Evolutionary conservation across 2,113 vertebrate species (phyloP).

Genomic region (Equus przewalskii): DNA sequence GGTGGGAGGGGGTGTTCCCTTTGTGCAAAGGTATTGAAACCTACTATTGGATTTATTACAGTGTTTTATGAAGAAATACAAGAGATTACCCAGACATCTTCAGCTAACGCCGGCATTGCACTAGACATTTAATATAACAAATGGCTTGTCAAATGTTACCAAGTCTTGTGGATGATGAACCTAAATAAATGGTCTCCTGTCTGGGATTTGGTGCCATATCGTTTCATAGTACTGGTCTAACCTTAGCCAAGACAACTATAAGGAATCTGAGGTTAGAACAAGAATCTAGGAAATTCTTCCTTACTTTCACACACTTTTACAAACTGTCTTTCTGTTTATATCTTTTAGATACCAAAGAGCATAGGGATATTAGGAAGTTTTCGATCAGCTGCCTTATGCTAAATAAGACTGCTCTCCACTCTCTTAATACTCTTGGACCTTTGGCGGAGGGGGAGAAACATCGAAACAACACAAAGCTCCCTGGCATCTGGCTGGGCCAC

Average conservation of each 20-base stretch:
- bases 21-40: not conserved
- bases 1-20: not conserved
- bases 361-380: not conserved
- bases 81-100: slow-evolving; percentile 14
- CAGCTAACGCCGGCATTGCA: not conserved
- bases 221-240: not conserved
- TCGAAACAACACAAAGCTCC: not conserved
- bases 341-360: not conserved
- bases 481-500: not conserved
- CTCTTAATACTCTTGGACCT: not conserved
- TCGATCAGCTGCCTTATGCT: not conserved
- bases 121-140: not conserved
- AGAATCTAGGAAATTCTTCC: not conserved
- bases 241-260: not conserved
- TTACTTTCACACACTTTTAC: not conserved
- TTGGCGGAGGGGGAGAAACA: not conserved
- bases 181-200: slow-evolving; percentile 37
- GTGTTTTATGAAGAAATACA: slow-evolving; percentile 41
- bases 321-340: not conserved
- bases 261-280: not conserved
- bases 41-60: not conserved
- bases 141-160: not conserved
- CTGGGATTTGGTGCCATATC: not conserved
- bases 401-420: not conserved
- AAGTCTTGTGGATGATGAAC: slow-evolving; percentile 45